Conservation (phyloP, 2,113 vertebrate genomes). For the Tachysurus vachellii region DNA sequence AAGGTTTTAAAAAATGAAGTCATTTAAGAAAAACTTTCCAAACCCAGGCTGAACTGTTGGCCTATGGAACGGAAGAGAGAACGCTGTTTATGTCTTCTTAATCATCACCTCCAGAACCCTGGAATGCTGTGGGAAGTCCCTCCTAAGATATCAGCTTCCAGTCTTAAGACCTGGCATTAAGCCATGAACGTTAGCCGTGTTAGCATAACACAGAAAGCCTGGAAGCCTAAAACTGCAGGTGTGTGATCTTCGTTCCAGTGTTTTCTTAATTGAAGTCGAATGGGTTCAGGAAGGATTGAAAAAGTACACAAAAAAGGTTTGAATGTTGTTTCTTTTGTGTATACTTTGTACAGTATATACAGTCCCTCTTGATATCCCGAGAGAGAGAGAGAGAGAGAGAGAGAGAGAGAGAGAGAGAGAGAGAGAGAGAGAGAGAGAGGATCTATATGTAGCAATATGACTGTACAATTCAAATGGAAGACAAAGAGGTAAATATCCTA, state of each 20-base stretch:
- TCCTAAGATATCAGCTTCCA: constrained; percentile 36
- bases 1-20: constrained; percentile 22
- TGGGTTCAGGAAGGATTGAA: neutral
- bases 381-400: too few relatives aligned
- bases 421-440: too few relatives aligned
- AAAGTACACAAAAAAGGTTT: neutral
- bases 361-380: too few relatives aligned
- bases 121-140: constrained; percentile 41
- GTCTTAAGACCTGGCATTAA: constrained; percentile 26
- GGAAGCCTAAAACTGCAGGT: neutral
- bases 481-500: too few relatives aligned
- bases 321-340: neutral
- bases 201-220: constrained; percentile 6
- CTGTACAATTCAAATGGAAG: too few relatives aligned
- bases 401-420: too few relatives aligned
- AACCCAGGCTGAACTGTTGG: neutral
- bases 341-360: neutral
- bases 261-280: neutral
- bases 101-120: constrained; percentile 43
- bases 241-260: neutral
- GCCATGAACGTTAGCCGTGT: constrained; percentile 16
- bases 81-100: constrained; percentile 41
- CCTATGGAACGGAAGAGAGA: constrained; percentile 32
- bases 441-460: too few relatives aligned
- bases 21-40: constrained; percentile 27